Conservation (phyloP, 2,888 invertebrate genomes). For the Miltochrista miniata region DNA sequence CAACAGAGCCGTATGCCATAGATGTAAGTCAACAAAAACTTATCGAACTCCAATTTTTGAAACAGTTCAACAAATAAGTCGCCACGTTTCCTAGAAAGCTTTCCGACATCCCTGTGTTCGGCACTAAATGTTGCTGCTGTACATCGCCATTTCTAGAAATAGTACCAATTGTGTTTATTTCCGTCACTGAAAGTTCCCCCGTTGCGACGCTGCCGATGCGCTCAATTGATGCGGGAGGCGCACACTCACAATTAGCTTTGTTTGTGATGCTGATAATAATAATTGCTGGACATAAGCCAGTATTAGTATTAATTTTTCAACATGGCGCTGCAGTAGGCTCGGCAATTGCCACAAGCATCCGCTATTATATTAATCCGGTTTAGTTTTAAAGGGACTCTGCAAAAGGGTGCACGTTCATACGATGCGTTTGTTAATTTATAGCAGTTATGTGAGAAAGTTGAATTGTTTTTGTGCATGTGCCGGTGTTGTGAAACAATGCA, state of each 20-base stretch:
- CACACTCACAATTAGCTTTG: conserved; percentile 77
- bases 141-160: conserved; percentile 71
- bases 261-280: conserved; percentile 70
- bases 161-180: conserved; percentile 74
- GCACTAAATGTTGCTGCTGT: conserved; percentile 27
- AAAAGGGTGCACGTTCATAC: conserved; percentile 67
- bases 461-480: conserved; percentile 53
- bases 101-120: conserved; percentile 18
- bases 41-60: no score
- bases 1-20: no score
- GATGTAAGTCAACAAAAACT: no score
- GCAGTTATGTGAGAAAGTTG: conserved; percentile 63
- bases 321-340: conserved; percentile 60
- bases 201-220: conserved; percentile 59
- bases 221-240: conserved; percentile 81
- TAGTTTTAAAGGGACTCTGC: conserved; percentile 73
- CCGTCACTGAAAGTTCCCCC: conserved; percentile 76
- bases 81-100: no score
- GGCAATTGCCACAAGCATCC: conserved; percentile 65
- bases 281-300: conserved; percentile 66
- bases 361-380: conserved; percentile 76
- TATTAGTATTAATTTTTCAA: conserved; percentile 69
- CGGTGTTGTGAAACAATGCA: conserved; percentile 70
- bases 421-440: conserved; percentile 69
- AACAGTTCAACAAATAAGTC: no score